Conservation (phyloP, 2,797 vertebrate genomes). For the Cetoscarus ocellatus region DNA sequence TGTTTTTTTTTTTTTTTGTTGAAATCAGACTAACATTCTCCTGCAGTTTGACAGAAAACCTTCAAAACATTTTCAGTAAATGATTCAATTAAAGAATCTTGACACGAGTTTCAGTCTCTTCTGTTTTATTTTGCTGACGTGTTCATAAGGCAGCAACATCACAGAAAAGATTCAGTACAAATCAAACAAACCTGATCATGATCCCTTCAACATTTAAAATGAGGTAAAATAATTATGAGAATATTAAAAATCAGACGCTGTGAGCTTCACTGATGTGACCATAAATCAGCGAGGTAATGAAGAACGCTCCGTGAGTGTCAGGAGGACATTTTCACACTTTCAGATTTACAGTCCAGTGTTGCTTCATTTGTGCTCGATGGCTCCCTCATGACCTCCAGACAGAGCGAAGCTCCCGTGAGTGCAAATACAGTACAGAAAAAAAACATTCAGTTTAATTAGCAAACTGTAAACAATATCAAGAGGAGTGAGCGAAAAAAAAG, state of each 20-base stretch:
- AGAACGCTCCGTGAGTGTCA: conserved; percentile 1
- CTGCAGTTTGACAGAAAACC: too few species aligned
- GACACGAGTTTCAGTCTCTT: conserved; percentile 11
- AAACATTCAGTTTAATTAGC: conserved; percentile 20
- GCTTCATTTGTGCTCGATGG: conserved; percentile 15
- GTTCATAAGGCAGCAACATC: conserved; percentile 25
- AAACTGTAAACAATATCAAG: conserved; percentile 44
- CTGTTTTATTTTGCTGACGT: conserved; percentile 50
- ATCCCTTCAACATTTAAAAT: neutral
- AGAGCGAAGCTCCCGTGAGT: conserved; percentile 22
- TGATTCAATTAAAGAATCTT: neutral
- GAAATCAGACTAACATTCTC: too few species aligned
- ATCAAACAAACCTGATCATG: conserved; percentile 30
- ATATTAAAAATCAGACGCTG: conserved; percentile 6
- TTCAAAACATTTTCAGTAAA: too few species aligned
- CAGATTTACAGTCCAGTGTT: conserved; percentile 18
- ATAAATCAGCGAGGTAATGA: conserved; percentile 22
- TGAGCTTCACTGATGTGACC: neutral
- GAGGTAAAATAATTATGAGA: conserved; percentile 27
- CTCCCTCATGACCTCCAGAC: conserved; percentile 33
- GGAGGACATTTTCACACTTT: conserved; percentile 23
- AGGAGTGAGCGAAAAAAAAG: neutral
- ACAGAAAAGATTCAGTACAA: conserved; percentile 36
- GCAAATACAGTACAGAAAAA: conserved; percentile 21
- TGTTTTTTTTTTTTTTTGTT: too few species aligned